Evolutionary conservation across 1,140 invertebrate species (phyloP).

Genomic region (Brevipalpus yothersi): DNA sequence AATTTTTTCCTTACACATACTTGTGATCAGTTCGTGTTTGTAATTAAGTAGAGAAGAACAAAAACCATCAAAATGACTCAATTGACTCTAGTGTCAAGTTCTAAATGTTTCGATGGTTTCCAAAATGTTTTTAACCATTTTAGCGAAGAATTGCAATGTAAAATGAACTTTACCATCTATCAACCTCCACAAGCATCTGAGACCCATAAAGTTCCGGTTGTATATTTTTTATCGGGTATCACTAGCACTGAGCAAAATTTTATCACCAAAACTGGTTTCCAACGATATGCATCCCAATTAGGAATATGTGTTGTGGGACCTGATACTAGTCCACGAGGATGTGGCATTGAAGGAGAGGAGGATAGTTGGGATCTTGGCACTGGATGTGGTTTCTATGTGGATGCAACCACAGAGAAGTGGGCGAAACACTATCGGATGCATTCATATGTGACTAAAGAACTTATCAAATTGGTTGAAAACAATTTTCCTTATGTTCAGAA

Average conservation of each 20-base stretch:
- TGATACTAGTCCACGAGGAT: constrained; percentile 76
- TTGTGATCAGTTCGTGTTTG: too few species aligned
- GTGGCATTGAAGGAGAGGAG: constrained; percentile 58
- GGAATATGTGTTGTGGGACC: constrained; percentile 65
- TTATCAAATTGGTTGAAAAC: constrained; percentile 9
- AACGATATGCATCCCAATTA: constrained; percentile 55
- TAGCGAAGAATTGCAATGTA: constrained; percentile 49
- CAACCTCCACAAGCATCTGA: constrained; percentile 48
- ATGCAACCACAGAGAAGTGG: constrained; percentile 76
- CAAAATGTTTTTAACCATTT: constrained; percentile 61
- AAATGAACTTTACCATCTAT: constrained; percentile 79
- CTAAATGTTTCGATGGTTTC: constrained; percentile 48
- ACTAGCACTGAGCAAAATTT: constrained; percentile 92
- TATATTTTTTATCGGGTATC: constrained; percentile 81
- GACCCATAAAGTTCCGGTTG: constrained; percentile 36
- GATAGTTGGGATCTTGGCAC: constrained; percentile 68
- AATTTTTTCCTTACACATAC: too few species aligned
- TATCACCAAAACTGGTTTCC: constrained; percentile 76
- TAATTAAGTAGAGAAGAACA: too few species aligned
- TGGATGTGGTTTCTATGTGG: constrained; percentile 84
- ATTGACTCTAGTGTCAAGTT: constrained; percentile 15
- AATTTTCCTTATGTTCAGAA: constrained; percentile 9
- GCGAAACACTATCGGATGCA: constrained; percentile 85
- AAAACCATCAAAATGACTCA: constrained; percentile 27
- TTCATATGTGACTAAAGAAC: constrained; percentile 74